Base-by-base conservation (phyloP, 2,113 vertebrate species). In the Chrysochloris asiatica region DNA sequence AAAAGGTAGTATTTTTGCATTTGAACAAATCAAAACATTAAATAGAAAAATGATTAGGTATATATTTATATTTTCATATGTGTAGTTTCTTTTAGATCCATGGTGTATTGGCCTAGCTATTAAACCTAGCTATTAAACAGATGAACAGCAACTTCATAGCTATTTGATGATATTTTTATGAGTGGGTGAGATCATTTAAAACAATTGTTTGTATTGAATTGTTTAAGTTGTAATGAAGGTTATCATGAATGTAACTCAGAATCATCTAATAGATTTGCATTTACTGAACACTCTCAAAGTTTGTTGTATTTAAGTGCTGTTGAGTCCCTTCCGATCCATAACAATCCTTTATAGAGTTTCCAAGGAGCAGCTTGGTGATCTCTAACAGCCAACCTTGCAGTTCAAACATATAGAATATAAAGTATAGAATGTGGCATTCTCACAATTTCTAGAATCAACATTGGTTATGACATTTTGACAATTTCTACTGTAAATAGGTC, bases 21-120 rank as follows among this genome's bases (percentile, higher is more conserved):
- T 91, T 93, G 88, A 96, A 93, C 67, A 88, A 92, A 79, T 92
- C 88, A 6, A 19, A 96, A 94, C 56, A 91, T 93, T 48, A 84
- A 82, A 88, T 56, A 77, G 83, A 59, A 86, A 77, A 97, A 95
- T 95, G 76, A 67, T 41, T 92, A 87, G 13, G 30, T 77, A 8
- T 83, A 59, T 52, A 16, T 77, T 47, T 47, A 43, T 56, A 12
- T 88, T 19, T 92, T 86, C 47, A 72, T 91, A 17, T 77, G 3
- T 56, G 7, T 8, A 38, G 8, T 86, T 47, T 73, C 65, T 83
- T 84, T 80, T 69, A 83, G 17, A 52, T 69, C 54, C 10, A 36
- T 52, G 28, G 38, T 17, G 2, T 81, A n/a, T 43, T 36, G 50
- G 38, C 10, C 36, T 36, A 61, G 48, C 38, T 90, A 30, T 77